Base-by-base conservation (phyloP, 2,797 vertebrate genomes). In the Ambastaia sidthimunki region DNA sequence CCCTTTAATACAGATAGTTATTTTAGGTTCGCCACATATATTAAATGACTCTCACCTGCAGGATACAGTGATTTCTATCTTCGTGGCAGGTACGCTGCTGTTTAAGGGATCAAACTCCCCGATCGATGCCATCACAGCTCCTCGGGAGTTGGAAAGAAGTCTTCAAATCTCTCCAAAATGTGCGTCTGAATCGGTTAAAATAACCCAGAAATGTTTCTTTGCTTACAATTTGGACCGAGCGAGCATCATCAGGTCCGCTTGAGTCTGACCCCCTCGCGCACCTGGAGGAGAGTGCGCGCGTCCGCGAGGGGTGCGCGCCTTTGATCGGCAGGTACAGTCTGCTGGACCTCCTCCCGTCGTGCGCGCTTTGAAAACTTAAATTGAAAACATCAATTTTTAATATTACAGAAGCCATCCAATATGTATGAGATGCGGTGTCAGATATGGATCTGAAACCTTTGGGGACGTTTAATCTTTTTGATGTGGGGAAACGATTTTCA, bases 1-100 rank as follows among this genome's bases (percentile, higher is more conserved):
- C 23, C n/a, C 7, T 3, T 55, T 10, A 21, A 4, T 4, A 28
- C 2, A 28, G 28, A 28, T 4, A 2, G 28, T 28, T 28, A 28
- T 28, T 28, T 28, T 4, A 28, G 28, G 28, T 28, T 28, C 28
- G 28, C 28, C 28, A 28, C 28, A 9, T 11, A 11, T 44, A 11
- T 44, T 44, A 1, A 44, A 11, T 1, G 41, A 6, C 63, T 31
- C 93, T 93, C 90, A 98, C 97, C 96, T 95, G 94, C 96, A 98
- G 18, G 96, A 98, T 2, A 96, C 96, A 23, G 95, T 97, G 84
- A 98, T 91, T 88, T 98, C 97, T 81, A 97, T 97, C 91, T 98
- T 98, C 60, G 97, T 98, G 74, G 96, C 96, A 50, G 96, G 96
- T 74, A 96, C 95, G 78, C 85, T 93, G 89, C 91, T 93, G 89